phyloP scores from a whole-genome alignment of 2,113 vertebrate genomes.

The Caretta caretta region DNA sequence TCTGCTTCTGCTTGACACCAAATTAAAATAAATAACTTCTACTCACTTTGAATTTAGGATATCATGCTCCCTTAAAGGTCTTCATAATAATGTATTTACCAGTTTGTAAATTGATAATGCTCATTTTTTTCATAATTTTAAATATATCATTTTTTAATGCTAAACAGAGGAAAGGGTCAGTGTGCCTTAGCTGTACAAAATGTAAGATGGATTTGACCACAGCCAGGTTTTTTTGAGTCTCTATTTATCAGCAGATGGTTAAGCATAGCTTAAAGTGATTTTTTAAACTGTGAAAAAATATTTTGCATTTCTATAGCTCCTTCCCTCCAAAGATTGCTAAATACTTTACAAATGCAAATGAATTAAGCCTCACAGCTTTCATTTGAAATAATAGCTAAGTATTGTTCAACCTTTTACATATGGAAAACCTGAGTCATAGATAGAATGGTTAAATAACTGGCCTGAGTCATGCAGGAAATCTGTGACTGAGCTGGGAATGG shows the following conservation, averaged over 20 bases:
- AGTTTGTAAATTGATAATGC: neutral
- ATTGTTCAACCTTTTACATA: neutral
- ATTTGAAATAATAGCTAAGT: neutral
- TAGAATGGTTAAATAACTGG: neutral
- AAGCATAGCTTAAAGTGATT: neutral
- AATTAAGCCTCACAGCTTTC: neutral
- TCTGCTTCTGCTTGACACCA: neutral
- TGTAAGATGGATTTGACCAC: neutral
- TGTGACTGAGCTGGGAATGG: neutral
- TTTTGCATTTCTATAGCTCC: neutral
- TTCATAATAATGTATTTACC: neutral
- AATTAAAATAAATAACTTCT: neutral
- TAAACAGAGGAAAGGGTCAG: neutral
- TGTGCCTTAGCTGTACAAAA: neutral
- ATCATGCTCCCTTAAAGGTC: neutral
- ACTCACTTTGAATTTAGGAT: neutral
- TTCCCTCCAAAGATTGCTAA: neutral
- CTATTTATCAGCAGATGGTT: neutral
- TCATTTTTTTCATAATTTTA: neutral
- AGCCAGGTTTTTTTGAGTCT: neutral
- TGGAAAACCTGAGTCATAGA: neutral
- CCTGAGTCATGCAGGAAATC: neutral
- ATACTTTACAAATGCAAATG: neutral
- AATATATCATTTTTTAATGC: neutral
- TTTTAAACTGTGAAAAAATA: conserved; percentile 14